A percentile compares a stretch with the other conserved stretches of the same genome.
phyloP scores from a whole-genome alignment of 2,113 vertebrate species.

The Ivindomyrus marchei region DNA sequence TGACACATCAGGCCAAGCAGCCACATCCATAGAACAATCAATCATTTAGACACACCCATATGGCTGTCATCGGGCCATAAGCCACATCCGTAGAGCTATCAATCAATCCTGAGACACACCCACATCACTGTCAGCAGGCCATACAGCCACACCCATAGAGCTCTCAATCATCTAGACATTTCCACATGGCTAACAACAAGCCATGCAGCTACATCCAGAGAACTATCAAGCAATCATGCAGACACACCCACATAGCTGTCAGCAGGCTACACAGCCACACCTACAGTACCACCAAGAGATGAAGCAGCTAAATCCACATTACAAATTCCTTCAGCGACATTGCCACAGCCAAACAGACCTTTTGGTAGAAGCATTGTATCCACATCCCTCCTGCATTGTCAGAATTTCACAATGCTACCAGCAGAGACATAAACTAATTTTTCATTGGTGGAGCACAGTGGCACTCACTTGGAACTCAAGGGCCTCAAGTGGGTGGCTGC shows the following conservation, averaged over 20 bases:
- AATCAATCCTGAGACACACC: background rate
- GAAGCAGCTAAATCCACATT: background rate
- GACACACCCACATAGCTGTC: background rate
- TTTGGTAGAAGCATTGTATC: background rate
- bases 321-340: background rate
- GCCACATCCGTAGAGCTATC: background rate
- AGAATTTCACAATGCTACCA: background rate
- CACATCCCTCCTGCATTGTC: background rate
- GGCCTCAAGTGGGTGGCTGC: background rate
- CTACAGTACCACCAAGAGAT: background rate
- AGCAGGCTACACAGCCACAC: background rate
- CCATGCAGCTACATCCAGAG: background rate
- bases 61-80: background rate
- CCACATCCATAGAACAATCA: background rate
- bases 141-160: background rate
- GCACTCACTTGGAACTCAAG: background rate
- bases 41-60: background rate
- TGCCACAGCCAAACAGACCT: background rate
- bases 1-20: background rate
- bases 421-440: background rate
- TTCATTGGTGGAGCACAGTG: background rate
- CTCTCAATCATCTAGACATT: background rate
- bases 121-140: background rate
- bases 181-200: background rate
- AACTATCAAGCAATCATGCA: background rate